Conservation (phyloP, 2,113 vertebrate genomes). For the Notechis scutatus region DNA sequence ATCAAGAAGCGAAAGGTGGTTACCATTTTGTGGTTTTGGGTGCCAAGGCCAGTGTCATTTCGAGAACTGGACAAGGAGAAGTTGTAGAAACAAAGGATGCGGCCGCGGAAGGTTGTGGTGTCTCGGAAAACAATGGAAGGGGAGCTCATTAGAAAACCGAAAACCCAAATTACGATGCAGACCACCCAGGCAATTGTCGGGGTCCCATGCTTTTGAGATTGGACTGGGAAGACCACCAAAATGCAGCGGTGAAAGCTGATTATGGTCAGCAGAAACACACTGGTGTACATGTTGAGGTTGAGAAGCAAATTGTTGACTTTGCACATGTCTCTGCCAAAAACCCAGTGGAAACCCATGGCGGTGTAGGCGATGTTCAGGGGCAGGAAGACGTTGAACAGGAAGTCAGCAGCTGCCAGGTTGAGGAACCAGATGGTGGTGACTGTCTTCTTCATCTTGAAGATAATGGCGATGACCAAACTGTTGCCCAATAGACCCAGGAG, state of each 20-base stretch:
- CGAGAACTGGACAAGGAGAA: slow-evolving; percentile 57
- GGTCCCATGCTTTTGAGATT: slow-evolving; percentile 89
- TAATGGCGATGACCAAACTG: slow-evolving; percentile 82
- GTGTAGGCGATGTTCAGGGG: slow-evolving; percentile 77
- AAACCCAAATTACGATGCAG: slow-evolving; percentile 74
- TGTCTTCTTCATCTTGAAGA: slow-evolving; percentile 85
- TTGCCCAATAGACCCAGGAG: slow-evolving; percentile 88
- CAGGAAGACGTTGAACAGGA: slow-evolving; percentile 85
- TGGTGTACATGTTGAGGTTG: slow-evolving; percentile 94
- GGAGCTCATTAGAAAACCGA: slow-evolving; percentile 74
- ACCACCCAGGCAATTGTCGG: slow-evolving; percentile 68
- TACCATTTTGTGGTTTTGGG: slow-evolving; percentile 61
- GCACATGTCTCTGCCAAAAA: slow-evolving; percentile 85
- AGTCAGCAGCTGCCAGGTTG: slow-evolving; percentile 87
- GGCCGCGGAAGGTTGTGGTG: slow-evolving; percentile 47
- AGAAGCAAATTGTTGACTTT: slow-evolving; percentile 81
- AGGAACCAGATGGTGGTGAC: slow-evolving; percentile 92
- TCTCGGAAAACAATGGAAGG: slow-evolving; percentile 80
- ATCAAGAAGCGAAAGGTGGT: slow-evolving; percentile 73
- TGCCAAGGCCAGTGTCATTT: background rate
- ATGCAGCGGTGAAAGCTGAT: slow-evolving; percentile 91
- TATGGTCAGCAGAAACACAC: slow-evolving; percentile 85
- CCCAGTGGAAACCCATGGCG: slow-evolving; percentile 78
- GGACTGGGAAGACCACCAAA: slow-evolving; percentile 85
- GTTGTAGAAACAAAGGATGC: slow-evolving; percentile 77